A percentile compares a stretch with the other conserved stretches of the same genome.
Evolutionary conservation across 2,888 invertebrate genomes (phyloP).

Genomic region (Chorisops tibialis): DNA sequence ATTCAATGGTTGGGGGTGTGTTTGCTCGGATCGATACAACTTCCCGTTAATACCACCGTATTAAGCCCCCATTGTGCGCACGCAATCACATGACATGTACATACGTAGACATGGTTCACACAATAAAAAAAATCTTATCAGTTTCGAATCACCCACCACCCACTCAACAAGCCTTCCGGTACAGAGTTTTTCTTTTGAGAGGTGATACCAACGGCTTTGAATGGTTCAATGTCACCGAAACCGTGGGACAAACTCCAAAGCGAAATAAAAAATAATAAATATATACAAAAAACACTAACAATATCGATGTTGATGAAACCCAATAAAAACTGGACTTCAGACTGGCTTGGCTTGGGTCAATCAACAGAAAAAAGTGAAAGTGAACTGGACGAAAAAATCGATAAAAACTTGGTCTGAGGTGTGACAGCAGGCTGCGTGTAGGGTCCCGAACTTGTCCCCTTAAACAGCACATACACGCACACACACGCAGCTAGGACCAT

Average conservation of each 20-base stretch:
- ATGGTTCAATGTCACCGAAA: slow-evolving; percentile 4
- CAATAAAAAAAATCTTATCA: no score
- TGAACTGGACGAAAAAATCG: background rate
- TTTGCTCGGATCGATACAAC: background rate
- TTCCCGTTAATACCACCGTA: background rate
- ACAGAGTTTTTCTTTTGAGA: no score
- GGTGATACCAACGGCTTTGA: background rate
- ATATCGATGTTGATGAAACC: background rate
- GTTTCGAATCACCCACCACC: no score
- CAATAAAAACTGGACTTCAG: background rate
- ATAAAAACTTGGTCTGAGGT: no score
- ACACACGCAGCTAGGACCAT: no score
- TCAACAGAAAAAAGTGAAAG: slow-evolving; percentile 10
- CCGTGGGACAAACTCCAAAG: background rate
- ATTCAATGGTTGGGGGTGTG: slow-evolving; percentile 15
- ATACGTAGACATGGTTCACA: no score
- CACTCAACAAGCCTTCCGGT: no score
- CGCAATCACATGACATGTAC: slow-evolving; percentile 10
- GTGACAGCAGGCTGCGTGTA: no score
- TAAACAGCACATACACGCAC: no score
- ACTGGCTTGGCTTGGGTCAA: background rate
- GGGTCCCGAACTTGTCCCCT: no score
- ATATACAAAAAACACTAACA: no score
- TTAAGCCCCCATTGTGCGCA: background rate
- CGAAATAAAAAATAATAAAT: background rate